A percentile compares a stretch with the other conserved stretches of the same genome.
Evolutionary conservation across 2,888 invertebrate species (phyloP).

Genomic region (Phortica okadai): DNA sequence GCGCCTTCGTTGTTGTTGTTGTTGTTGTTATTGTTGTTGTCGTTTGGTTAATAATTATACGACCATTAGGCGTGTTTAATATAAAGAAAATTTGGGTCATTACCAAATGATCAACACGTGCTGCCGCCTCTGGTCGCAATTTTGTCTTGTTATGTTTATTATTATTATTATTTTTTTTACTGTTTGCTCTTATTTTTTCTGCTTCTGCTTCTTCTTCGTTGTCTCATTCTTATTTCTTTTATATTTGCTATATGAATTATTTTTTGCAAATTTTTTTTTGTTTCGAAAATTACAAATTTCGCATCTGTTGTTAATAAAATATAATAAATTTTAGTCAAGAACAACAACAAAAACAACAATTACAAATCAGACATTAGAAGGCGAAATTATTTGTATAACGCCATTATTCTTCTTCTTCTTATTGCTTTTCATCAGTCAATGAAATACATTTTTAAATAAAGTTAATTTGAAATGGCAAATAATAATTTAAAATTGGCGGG

Average conservation of each 20-base stretch:
- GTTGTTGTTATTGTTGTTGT: slow-evolving; percentile 48
- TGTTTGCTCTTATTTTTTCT: neutral
- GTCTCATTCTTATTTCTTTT: neutral
- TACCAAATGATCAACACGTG: slow-evolving; percentile 67
- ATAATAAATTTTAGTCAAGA: slow-evolving; percentile 53
- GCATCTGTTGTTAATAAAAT: slow-evolving; percentile 61
- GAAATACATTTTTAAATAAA: neutral
- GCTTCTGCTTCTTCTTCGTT: neutral
- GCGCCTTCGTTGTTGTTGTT: slow-evolving; percentile 63
- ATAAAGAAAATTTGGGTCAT: slow-evolving; percentile 66
- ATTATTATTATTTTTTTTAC: slow-evolving; percentile 56
- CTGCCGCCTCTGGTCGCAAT: slow-evolving; percentile 42
- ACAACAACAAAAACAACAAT: slow-evolving; percentile 34
- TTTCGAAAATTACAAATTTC: slow-evolving; percentile 4
- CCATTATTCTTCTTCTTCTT: too few relatives aligned
- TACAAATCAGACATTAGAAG: slow-evolving; percentile 10
- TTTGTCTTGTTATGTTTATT: slow-evolving; percentile 59
- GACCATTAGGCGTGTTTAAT: slow-evolving; percentile 66
- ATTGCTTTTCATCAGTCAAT: neutral
- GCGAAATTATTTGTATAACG: neutral
- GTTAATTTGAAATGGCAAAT: neutral
- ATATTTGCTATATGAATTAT: slow-evolving; percentile 5
- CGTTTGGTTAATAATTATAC: slow-evolving; percentile 60
- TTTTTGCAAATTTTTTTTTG: neutral
- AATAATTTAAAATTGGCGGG: neutral